A percentile compares a stretch with the other conserved stretches of the same genome.
These are phyloP conservation scores for Phania funesta DNA, from an alignment of 2,888 invertebrate species.

Conservation along the genomic window DNA sequence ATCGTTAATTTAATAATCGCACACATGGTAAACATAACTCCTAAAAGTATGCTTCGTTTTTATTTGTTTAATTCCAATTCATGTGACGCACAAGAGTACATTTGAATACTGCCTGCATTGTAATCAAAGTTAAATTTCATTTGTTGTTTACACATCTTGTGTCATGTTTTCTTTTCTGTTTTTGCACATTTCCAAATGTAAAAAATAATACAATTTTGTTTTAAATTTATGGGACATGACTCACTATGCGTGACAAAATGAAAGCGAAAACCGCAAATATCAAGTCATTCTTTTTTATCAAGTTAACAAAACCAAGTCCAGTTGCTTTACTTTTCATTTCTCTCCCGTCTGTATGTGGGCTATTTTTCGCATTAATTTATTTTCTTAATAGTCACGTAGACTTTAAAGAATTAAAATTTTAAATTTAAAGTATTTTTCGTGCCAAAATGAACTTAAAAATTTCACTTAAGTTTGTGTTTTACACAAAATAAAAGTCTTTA, in stretches of 20 bases:
- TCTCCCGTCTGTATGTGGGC: no score
- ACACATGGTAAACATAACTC: background rate
- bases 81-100: background rate
- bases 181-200: slow-evolving; percentile 23
- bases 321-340: no score
- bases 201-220: slow-evolving; percentile 65
- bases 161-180: background rate
- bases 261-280: slow-evolving; percentile 6
- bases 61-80: background rate
- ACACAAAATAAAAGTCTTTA: no score
- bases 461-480: no score
- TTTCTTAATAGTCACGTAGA: background rate
- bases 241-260: slow-evolving; percentile 30
- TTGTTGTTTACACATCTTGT: background rate
- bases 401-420: background rate
- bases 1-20: no score
- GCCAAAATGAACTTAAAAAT: background rate
- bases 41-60: background rate
- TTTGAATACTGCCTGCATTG: background rate
- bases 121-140: background rate
- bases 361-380: background rate
- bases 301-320: no score
- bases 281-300: slow-evolving; percentile 20
- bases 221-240: slow-evolving; percentile 65
- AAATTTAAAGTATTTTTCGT: background rate